Base-by-base conservation (phyloP, 2,113 vertebrate species). In the Ammospiza caudacuta region DNA sequence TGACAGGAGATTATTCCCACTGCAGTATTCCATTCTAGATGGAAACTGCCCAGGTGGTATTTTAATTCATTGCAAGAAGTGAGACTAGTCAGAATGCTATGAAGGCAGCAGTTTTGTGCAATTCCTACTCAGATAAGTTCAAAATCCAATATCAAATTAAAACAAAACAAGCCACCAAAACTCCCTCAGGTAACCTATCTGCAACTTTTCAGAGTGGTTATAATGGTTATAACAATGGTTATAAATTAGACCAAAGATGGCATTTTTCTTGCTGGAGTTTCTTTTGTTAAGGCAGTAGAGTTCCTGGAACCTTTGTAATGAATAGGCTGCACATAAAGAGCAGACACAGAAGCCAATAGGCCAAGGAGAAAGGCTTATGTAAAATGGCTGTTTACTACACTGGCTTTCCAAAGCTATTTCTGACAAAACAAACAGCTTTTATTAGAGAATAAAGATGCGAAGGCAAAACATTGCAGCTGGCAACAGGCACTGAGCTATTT, bases 351-450 rank as follows among this genome's bases (percentile, higher is more conserved):
- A 83, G 68, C 55, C 82, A 92, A 55, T 1, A 94, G 93, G 67
- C 67, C 87, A 88, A 93, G 78, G 74, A 96, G 70, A 79, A 80
- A 47, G 18, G 61, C 75, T 92, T 91, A 78, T 47, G 47, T 86
- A 83, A 90, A 90, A 91, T 63, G 35, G 35, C 39, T 95, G 44
- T 85, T 90, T 93, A 83, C 47, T 75, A 23, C 43, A 77, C 16
- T 57, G 76, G 33, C 70, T 90, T 95, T 90, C 72, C 37, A 83
- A 92, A 90, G 85, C 75, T 80, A 46, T 74, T 94, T 88, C 47
- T 94, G 29, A 95, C 75, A 90, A 96, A 96, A 80, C 59, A 89
- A 92, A 7, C 54, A 84, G 31, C 64, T 80, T 96, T 67, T 83
- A 80, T 83, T 95, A 88, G 67, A 52, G 84, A 92, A 80, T 55